A percentile compares a stretch with the other conserved stretches of the same genome.
These are phyloP conservation scores for Petrosia ficiformis DNA, from an alignment of 37 sponge, comb jelly and placozoan species.

Conservation along the genomic window DNA sequence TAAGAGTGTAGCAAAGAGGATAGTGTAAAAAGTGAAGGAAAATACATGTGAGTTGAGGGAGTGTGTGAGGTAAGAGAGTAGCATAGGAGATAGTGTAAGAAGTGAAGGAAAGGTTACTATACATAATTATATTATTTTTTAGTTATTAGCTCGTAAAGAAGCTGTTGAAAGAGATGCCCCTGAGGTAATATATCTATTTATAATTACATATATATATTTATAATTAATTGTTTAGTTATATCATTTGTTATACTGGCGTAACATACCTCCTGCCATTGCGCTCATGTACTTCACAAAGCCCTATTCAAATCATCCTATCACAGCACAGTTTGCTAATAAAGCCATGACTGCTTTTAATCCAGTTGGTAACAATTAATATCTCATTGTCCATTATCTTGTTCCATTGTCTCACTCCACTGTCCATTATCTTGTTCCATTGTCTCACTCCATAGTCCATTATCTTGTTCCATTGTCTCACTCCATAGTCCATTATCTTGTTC, in stretches of 20 bases:
- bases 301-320: constrained; percentile 69
- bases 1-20: background rate
- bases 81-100: too few relatives aligned
- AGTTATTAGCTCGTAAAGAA: constrained; percentile 17
- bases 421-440: constrained; percentile 3
- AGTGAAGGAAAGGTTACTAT: too few relatives aligned
- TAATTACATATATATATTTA: background rate
- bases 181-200: constrained; percentile 11
- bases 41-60: too few relatives aligned
- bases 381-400: background rate
- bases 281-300: constrained; percentile 69
- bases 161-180: constrained; percentile 10
- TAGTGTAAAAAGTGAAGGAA: too few relatives aligned
- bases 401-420: background rate
- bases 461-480: constrained; percentile 5
- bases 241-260: constrained; percentile 79
- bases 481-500: background rate
- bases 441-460: background rate
- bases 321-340: constrained; percentile 75
- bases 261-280: constrained; percentile 57
- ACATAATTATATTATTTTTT: background rate
- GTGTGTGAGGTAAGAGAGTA: background rate
- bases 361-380: constrained; percentile 14
- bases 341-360: constrained; percentile 61
- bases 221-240: constrained; percentile 42